A percentile compares a stretch with the other conserved stretches of the same genome.
Conservation (phyloP, 2,888 invertebrate species). For the Argynnis bischoffii region DNA sequence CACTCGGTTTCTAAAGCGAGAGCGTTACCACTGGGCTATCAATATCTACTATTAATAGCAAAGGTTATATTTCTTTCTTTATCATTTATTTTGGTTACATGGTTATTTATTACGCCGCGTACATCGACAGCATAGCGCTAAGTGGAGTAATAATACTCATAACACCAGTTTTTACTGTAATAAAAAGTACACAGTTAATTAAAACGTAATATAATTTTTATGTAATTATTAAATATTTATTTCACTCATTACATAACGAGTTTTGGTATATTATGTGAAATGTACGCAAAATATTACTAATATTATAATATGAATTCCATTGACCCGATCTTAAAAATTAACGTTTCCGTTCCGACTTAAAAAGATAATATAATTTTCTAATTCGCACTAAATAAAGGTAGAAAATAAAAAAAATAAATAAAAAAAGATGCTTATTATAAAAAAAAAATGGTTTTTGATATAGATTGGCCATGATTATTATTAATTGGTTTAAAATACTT, state of each 20-base stretch:
- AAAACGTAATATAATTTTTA: constrained; percentile 2
- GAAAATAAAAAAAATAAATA: too few species aligned
- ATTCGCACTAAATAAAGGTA: too few species aligned
- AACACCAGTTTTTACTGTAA: constrained; percentile 9
- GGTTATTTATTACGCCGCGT: constrained; percentile 1
- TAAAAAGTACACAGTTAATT: constrained; percentile 1
- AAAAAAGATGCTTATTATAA: too few species aligned
- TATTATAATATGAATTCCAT: too few species aligned
- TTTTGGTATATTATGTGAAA: constrained; percentile 3
- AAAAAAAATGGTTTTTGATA: too few species aligned
- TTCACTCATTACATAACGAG: background rate
- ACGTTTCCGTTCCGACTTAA: too few species aligned
- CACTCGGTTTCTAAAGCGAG: too few species aligned
- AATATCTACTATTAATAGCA: background rate
- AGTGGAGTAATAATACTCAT: background rate
- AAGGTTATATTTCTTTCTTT: background rate
- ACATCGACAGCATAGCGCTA: constrained; percentile 7
- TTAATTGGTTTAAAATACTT: too few species aligned
- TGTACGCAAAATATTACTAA: background rate
- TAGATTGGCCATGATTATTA: too few species aligned
- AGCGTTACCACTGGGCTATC: too few species aligned
- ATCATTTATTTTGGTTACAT: background rate
- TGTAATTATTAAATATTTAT: constrained; percentile 3
- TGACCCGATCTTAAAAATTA: too few species aligned
- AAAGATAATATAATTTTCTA: too few species aligned